These are phyloP conservation scores for Drosophila equinoxialis DNA, from an alignment of 1,140 invertebrate genomes.

Conservation along the genomic window DNA sequence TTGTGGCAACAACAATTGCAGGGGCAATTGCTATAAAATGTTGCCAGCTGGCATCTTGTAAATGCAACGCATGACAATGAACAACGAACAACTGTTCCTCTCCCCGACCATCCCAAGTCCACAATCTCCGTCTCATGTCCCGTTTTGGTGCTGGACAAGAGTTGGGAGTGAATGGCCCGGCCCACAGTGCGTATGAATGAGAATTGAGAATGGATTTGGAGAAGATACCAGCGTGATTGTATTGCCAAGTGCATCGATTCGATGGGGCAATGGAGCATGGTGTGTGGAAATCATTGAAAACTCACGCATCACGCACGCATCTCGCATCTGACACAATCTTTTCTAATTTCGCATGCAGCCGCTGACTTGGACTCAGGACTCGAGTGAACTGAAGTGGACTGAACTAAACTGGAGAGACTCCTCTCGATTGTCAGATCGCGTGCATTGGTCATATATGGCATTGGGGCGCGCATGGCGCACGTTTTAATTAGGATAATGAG, in stretches of 20 bases:
- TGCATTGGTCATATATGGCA: slow-evolving; percentile 79
- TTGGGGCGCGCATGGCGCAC: slow-evolving; percentile 76
- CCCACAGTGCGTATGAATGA: slow-evolving; percentile 76
- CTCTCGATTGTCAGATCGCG: slow-evolving; percentile 78
- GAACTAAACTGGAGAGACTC: neutral
- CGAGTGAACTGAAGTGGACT: neutral
- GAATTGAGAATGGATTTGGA: slow-evolving; percentile 36
- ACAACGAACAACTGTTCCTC: slow-evolving; percentile 35
- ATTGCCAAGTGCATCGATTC: slow-evolving; percentile 1
- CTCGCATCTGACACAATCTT: slow-evolving; percentile 30
- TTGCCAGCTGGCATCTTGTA: slow-evolving; percentile 79
- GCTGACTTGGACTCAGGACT: slow-evolving; percentile 36
- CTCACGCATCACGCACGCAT: slow-evolving; percentile 43
- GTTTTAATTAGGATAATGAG: slow-evolving; percentile 83
- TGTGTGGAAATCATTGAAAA: slow-evolving; percentile 8
- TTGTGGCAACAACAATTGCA: slow-evolving; percentile 76
- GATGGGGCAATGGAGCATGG: neutral
- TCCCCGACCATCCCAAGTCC: neutral
- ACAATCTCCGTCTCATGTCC: slow-evolving; percentile 12
- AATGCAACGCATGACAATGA: slow-evolving; percentile 81
- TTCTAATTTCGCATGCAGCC: slow-evolving; percentile 79
- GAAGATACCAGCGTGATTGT: slow-evolving; percentile 36
- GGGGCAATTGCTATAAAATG: slow-evolving; percentile 67
- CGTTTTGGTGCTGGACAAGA: slow-evolving; percentile 56
- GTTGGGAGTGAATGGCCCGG: slow-evolving; percentile 49